Base-by-base conservation (phyloP, 2,888 invertebrate species). In the Eremobia ochroleuca region DNA sequence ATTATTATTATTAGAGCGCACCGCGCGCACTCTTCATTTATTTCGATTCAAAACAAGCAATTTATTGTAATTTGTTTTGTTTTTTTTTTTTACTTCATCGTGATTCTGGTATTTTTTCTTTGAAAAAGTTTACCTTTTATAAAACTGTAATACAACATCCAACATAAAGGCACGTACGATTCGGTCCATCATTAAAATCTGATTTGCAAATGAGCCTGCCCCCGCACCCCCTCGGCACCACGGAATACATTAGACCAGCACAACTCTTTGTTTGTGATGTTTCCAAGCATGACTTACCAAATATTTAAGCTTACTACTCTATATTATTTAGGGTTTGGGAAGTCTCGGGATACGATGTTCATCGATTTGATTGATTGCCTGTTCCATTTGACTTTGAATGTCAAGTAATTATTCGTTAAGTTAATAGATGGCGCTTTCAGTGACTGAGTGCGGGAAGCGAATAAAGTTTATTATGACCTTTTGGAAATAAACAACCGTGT, bases 161-260 rank as follows among this genome's bases (percentile, higher is more conserved):
- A 5, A 58, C 55, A 58, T 52, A 21, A 21, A 28, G 28, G 15
- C 37, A 37, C 9, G 52, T n/a, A n/a, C 40, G 58, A 6, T 40
- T 28, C 15, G 46, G 21, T 46, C 43, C 58, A 58, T 58, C 58
- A 74, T 79, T 18, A 74, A 64, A 68, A 74, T 77, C 58, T 62
- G 79, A 64, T 81, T 81, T 79, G 74, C 71, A 72, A 74, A 75
- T 79, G 70, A 71, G 55, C n/a, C 55, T n/a, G 49, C 15, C 25
- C 6, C 72, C 37, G 15, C 67, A 4, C 2, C 4, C 49, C 15
- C 25, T 15, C 28, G 15, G 9, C 21, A 13, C 40, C 68, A 46
- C 25, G 31, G 37, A n/a, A 55, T 31, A 65, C 37, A 31, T 31
- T 58, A 43, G 25, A 13, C 21, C 34, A 58, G 34, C 55, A 11